Percentiles rank a stretch among this genome's conserved stretches.
Evolutionary conservation across 2,888 invertebrate genomes (phyloP).

Genomic region (Diplolepis rosae): DNA sequence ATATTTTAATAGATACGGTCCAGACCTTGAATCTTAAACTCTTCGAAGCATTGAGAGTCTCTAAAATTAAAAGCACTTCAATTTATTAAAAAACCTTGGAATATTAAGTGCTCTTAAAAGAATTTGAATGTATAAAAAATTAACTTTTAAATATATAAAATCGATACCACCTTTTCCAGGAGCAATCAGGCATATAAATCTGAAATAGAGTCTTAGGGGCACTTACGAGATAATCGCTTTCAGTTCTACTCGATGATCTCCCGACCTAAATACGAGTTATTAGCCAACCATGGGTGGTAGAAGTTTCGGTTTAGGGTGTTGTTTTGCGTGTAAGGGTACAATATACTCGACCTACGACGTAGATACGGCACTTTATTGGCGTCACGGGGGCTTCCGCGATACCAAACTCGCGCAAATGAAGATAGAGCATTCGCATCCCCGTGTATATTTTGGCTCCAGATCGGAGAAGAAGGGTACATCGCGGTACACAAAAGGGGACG

Average conservation of each 20-base stretch:
- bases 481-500: conserved; percentile 34
- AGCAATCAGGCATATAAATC: conserved; percentile 20
- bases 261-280: conserved; percentile 37
- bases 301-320: conserved; percentile 31
- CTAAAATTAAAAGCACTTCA: no score
- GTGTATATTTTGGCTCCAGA: neutral
- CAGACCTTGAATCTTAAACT: no score
- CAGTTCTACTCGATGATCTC: conserved; percentile 56
- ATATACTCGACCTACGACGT: conserved; percentile 53
- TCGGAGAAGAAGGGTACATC: neutral
- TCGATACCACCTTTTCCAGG: conserved; percentile 6
- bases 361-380: conserved; percentile 69
- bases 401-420: conserved; percentile 52
- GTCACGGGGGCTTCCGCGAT: conserved; percentile 62
- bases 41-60: no score
- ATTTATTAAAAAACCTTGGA: no score
- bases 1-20: no score
- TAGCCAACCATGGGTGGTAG: conserved; percentile 9
- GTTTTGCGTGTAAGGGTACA: conserved; percentile 35
- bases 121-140: conserved; percentile 1
- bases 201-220: conserved; percentile 3
- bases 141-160: no score
- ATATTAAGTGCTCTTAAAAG: no score
- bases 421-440: conserved; percentile 49
- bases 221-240: conserved; percentile 52